A percentile compares a stretch with the other conserved stretches of the same genome.
These are phyloP conservation scores for Astatoreochromis straeleni DNA, from an alignment of 2,113 vertebrate species.

Conservation along the genomic window DNA sequence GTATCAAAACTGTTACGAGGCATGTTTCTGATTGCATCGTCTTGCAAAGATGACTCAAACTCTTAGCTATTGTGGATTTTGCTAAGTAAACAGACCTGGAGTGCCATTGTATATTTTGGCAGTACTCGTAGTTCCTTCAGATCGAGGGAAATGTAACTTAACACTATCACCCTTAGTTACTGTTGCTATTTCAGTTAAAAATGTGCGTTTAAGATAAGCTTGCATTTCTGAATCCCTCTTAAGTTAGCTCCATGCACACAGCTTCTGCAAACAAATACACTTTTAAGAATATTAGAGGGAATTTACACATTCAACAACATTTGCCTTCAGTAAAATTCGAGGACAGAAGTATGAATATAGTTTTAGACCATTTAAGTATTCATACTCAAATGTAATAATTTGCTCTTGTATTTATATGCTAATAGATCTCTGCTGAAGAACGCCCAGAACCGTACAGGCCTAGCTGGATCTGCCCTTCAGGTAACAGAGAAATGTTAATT, in stretches of 20 bases:
- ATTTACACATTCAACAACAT: background rate
- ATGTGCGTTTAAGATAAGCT: background rate
- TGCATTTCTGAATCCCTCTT: background rate
- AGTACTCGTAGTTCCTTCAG: background rate
- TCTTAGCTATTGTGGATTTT: background rate
- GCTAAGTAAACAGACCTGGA: background rate
- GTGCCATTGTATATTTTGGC: background rate
- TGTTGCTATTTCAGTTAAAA: background rate
- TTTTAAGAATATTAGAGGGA: background rate
- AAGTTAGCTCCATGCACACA: background rate
- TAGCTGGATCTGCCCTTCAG: constrained; percentile 86
- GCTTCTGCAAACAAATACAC: background rate
- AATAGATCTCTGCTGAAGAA: constrained; percentile 90
- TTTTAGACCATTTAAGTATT: background rate
- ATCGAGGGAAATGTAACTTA: background rate
- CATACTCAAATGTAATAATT: background rate
- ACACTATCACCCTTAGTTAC: background rate
- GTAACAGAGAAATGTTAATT: constrained; percentile 66
- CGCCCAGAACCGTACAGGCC: constrained; percentile 84
- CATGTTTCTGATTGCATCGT: background rate
- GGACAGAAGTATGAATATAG: background rate
- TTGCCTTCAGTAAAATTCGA: background rate
- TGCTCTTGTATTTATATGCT: constrained; percentile 11
- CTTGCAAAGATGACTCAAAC: background rate
- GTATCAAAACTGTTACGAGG: background rate